Evolutionary conservation across 2,113 vertebrate genomes (phyloP).

Genomic region (Grammomys surdaster): DNA sequence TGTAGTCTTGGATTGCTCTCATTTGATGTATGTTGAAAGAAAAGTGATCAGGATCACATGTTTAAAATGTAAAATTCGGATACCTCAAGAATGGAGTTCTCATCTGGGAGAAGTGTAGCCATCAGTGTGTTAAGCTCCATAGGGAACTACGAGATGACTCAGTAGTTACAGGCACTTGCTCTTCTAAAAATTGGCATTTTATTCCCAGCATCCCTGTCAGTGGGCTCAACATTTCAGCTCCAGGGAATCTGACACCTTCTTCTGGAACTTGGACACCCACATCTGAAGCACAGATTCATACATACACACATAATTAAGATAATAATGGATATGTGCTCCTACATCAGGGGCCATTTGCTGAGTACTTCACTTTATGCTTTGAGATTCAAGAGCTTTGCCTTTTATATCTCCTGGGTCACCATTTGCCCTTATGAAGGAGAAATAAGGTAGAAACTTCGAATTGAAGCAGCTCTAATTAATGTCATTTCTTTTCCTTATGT

Average conservation of each 20-base stretch:
- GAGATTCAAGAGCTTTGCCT: neutral
- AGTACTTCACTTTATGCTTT: neutral
- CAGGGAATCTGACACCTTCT: neutral
- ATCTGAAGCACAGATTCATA: neutral
- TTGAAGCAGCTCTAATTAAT: neutral
- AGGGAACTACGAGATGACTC: neutral
- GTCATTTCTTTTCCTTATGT: conserved; percentile 21
- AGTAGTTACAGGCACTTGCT: neutral
- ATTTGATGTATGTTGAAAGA: conserved; percentile 26
- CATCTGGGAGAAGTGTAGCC: neutral
- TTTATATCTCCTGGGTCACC: neutral
- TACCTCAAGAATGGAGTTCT: neutral
- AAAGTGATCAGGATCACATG: neutral
- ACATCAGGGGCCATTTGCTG: neutral
- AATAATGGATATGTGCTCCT: neutral
- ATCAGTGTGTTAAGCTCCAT: neutral
- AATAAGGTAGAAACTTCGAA: conserved; percentile 22
- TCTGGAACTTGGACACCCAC: neutral
- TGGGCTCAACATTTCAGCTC: neutral
- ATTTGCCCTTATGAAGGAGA: neutral
- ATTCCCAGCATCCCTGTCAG: neutral
- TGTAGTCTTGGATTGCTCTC: neutral
- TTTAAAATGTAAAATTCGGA: neutral
- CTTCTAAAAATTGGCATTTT: neutral
- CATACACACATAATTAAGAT: too few relatives aligned